Evolutionary conservation across 1,140 invertebrate species (phyloP), one percentile per base, ranked within the genome.

Genomic region (Drosophila kepulauana): DNA sequence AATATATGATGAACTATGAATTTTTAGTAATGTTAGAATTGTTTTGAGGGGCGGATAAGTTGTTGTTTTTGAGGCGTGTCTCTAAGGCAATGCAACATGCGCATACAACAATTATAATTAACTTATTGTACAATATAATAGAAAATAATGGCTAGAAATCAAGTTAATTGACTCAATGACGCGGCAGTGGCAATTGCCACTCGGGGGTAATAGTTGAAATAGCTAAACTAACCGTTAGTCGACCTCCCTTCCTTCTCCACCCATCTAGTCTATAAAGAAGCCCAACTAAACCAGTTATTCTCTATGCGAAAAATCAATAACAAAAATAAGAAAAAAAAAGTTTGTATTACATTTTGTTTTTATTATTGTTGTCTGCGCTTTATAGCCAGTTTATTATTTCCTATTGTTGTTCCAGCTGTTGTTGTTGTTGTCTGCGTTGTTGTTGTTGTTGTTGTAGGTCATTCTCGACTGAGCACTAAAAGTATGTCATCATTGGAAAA

Each of bases 321-420:
- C 11, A 61, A 51, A 51, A 78, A 51, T 63, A 75, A 59, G 56
- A 51, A 78, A 51, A 75, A 59, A 59, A 58, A 43, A 52, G 35
- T 25, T 25, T 25, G 20, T 43, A 75, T 85, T 85, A 85, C 78
- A 85, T 85, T 85, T 85, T 85, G 49, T 79, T 72, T 61, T 64
- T 35, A 49, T 78, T 78, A 38, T 56, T 65, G 61, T 84, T 73
- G 57, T 71, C 64, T 68, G 46, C 63, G 41, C n/a, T 58, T 66
- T 54, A 41, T 51, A 65, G 67, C 15, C 48, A 54, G 48, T 67
- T 75, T 72, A 68, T 76, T 73, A 49, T 66, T 82, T 66, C 58
- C 51, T 68, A 30, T 71, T 73, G 41, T 65, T 75, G 28, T 64
- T 70, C 8, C 45, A 28, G 33, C 28, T 66, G 48, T 38, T 56